Conservation (phyloP, 2,888 invertebrate genomes). For the Synanthedon vespiformis region DNA sequence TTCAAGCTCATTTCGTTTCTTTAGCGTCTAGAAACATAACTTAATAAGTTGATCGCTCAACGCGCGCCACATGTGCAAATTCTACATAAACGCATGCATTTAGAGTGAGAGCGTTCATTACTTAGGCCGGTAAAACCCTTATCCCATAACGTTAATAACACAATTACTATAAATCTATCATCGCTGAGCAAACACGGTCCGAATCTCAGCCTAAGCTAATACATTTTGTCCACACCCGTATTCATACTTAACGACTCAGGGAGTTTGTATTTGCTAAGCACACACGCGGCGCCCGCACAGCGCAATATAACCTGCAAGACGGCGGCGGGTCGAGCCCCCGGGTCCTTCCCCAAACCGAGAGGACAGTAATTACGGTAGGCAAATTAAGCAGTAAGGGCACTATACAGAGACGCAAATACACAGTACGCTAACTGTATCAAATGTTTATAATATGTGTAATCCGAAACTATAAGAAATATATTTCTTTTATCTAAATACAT, state of each 20-base stretch:
- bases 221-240: conserved; percentile 70
- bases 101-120: conserved; percentile 63
- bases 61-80: conserved; percentile 52
- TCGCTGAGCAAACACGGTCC: conserved; percentile 66
- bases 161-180: conserved; percentile 72
- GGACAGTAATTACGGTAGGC: conserved; percentile 73
- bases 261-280: conserved; percentile 65
- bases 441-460: too few species aligned
- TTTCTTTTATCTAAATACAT: too few species aligned
- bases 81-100: conserved; percentile 64
- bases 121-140: conserved; percentile 70
- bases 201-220: conserved; percentile 71
- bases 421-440: too few species aligned
- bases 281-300: conserved; percentile 65
- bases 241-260: conserved; percentile 67
- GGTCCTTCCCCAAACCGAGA: conserved; percentile 62
- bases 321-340: conserved; percentile 54
- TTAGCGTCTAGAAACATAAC: not conserved
- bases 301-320: conserved; percentile 67
- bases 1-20: not conserved
- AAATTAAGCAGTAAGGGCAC: conserved; percentile 67
- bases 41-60: conserved; percentile 28
- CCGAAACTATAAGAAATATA: too few species aligned
- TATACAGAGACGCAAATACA: not conserved
- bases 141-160: conserved; percentile 71